A percentile compares a stretch with the other conserved stretches of the same genome.
Conservation (phyloP, 2,888 invertebrate species). For the Campoplex nolae region DNA sequence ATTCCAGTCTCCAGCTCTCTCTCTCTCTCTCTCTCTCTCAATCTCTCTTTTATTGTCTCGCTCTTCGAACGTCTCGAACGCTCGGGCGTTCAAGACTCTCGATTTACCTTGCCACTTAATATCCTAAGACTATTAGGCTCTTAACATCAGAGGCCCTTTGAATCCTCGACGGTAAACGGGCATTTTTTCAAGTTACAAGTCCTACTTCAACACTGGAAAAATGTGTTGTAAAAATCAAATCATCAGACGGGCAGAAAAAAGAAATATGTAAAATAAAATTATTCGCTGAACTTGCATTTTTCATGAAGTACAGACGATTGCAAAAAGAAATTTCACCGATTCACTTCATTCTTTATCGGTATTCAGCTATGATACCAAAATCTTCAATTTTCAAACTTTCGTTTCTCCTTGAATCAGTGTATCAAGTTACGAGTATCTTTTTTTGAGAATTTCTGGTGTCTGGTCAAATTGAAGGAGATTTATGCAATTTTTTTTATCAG, state of each 20-base stretch:
- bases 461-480: too few relatives aligned
- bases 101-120: conserved; percentile 71
- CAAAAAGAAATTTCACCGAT: too few relatives aligned
- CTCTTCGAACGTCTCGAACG: not conserved
- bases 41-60: conserved; percentile 22
- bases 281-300: not conserved
- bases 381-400: too few relatives aligned
- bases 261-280: not conserved
- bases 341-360: too few relatives aligned
- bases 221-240: not conserved
- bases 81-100: conserved; percentile 62
- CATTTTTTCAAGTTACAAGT: not conserved
- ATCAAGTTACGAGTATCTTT: too few relatives aligned
- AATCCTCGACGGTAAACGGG: not conserved
- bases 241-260: not conserved
- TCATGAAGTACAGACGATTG: too few relatives aligned
- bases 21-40: conserved; percentile 10
- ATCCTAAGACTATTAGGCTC: conserved; percentile 50
- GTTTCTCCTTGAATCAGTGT: too few relatives aligned
- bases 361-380: too few relatives aligned
- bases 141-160: conserved; percentile 15
- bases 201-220: not conserved
- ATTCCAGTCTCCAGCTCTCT: conserved; percentile 1
- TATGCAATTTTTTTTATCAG: too few relatives aligned
- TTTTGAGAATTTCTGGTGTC: too few relatives aligned